Base-by-base conservation (phyloP, 2,888 invertebrate species). In the Ennomos quercinarius region DNA sequence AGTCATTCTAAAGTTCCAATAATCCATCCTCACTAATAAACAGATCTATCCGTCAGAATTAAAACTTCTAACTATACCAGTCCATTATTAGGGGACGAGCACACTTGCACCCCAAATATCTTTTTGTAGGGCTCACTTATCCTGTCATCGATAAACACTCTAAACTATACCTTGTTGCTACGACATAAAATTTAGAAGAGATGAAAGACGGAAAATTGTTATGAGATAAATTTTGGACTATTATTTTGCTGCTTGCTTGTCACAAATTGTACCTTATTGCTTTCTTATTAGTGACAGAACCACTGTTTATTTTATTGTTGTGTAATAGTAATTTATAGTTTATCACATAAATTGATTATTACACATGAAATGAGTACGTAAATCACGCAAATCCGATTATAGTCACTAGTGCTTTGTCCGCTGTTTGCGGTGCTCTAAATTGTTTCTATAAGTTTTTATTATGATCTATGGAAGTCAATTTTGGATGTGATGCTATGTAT, bases 331-430 rank as follows among this genome's bases (percentile, higher is more conserved):
- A 90, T 90, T 87, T 87, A 91, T 89, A 86, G 90, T 87, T 86
- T 87, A 86, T 83, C 85, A 78, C 78, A 71, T 84, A 84, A 86
- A 87, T 89, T 83, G 86, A 87, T 86, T 86, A 87, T 82, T 83
- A 79, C 84, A 83, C 78, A 78, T 72, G 80, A 75, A 85, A 77
- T 74, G 78, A 76, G 80, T 81, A 78, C 77, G 86, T 87, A 86
- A 83, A 85, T 89, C 87, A 83, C 73, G 77, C 61, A 73, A 85
- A 89, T 85, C 82, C 73, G 81, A 86, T 86, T 81, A 81, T 76
- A 36, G 47, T 37, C 60, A 46, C 55, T 56, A 51, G 60, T 55
- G 10, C 35, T 53, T 45, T 44, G 70, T 67, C 60, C 57, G 58
- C 58, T 66, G 65, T 67, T 70, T 72, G 72, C 58, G 64, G 67